Evolutionary conservation across 2,797 vertebrate species (phyloP), one percentile per base, ranked within the genome.

Genomic region (Centropyge bicolor): DNA sequence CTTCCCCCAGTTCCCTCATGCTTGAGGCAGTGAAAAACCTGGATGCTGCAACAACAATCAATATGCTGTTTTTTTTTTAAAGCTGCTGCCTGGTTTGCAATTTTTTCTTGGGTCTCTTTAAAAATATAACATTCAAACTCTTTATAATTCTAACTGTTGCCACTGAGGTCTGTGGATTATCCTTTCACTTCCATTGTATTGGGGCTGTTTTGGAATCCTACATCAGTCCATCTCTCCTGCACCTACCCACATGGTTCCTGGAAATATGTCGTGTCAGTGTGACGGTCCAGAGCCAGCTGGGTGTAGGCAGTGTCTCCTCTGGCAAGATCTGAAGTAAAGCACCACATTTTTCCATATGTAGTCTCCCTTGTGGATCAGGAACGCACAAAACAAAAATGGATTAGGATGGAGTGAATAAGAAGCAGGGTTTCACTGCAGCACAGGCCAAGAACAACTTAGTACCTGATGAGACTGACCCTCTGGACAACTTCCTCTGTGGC

Each of bases 241-340:
- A 92, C 95, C 22, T 83, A 96, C 96, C 97, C 97, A 20, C 96
- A 98, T 27, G 98, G 98, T 81, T 99, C 98, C 70, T 98, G 97
- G 86, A 98, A 97, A 92, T 98, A 99, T 10, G 97, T 94, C 1
- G 96, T 98, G 86, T 99, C 98, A 0, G 97, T 98, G 90, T 99
- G 98, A 0, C 97, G 92, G 82, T 98, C 98, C 87, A 99, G 91
- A 13, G 96, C 97, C 92, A 97, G 81, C 78, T 97, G 97, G 82
- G 96, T 98, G 90, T 98, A 99, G 10, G 98, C 98, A 0, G 95
- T 96, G 91, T 99, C 98, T 31, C 95, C 97, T 22, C 98, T 94
- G 16, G 98, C 97, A 69, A 96, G 96, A 88, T 99, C 97, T 0
- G 98, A 98, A 27, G 97, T 99, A 41, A 98, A 96, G 91, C 91